Base-by-base conservation (phyloP, 2,113 vertebrate genomes). In the Takifugu bimaculatus region DNA sequence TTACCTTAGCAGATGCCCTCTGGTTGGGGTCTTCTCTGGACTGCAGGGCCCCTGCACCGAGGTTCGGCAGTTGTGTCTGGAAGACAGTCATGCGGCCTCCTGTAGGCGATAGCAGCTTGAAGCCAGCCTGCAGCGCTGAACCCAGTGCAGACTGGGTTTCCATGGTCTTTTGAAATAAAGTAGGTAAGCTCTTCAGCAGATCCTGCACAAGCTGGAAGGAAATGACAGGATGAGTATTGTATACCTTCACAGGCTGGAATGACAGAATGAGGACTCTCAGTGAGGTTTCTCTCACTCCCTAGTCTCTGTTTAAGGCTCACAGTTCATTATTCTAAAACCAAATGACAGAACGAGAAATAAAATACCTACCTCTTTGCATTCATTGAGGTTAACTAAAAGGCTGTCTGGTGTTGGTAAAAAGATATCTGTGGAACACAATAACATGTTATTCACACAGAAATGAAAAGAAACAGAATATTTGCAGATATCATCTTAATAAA, bases 401-500 rank as follows among this genome's bases (percentile, higher is more conserved):
- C 96, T 96, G 89, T 98, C 96, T 87, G 96, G 95, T 90, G 95
- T 96, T 65, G 96, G 96, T 90, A 99, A 92, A 89, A 99, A 99
- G 70, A 99, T 92, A 92, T 99, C 96, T 99, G 90, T 65, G 91
- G 85, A 64, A 43, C 47, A 87, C 50, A 86, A 70, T 10, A 74
- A 11, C 3, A 3, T 7, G 14, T 39, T 6, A 45, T 32, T 54
- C 10, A 61, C 45, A 64, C 26, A 54, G 15, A 54, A 12, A 52
- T 1, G 20, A 32, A 4, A 39, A 20, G 20, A 49, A 6, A 50
- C 48, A 50, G 48, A 15, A 48, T 9, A 9, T 6, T 1, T 6
- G 42, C 6, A 43, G 13, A 43, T 43, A 13, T 43, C 2, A 13
- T 43, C 42, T 28, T 52, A 3, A 27, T 13, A 51, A 51, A 20